These are phyloP conservation scores for Anthrax anthrax DNA, from an alignment of 2,888 invertebrate genomes.

Conservation along the genomic window DNA sequence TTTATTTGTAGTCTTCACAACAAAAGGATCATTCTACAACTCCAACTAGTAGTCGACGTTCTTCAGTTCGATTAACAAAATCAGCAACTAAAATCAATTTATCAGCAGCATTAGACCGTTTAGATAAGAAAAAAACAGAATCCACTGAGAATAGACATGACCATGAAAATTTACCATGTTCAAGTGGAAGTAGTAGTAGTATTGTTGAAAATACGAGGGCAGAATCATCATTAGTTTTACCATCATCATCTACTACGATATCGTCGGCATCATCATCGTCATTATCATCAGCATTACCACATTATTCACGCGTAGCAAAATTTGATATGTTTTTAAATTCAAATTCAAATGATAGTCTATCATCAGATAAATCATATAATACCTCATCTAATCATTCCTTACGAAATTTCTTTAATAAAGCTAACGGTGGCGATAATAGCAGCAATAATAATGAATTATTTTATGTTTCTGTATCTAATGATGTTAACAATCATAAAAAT, in stretches of 20 bases:
- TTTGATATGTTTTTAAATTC: conserved; percentile 24
- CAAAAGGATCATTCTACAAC: conserved; percentile 17
- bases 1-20: no score
- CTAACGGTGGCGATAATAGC: conserved; percentile 2
- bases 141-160: background rate
- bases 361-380: conserved; percentile 17
- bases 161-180: conserved; percentile 2
- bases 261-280: conserved; percentile 3
- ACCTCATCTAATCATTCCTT: conserved; percentile 17
- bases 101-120: conserved; percentile 21
- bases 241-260: conserved; percentile 3
- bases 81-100: conserved; percentile 34
- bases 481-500: background rate
- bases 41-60: conserved; percentile 32
- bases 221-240: conserved; percentile 10
- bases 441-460: background rate
- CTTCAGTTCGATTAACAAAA: conserved; percentile 28
- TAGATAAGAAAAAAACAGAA: conserved; percentile 1
- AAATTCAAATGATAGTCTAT: conserved; percentile 29
- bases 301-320: conserved; percentile 8
- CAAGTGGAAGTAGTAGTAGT: conserved; percentile 2
- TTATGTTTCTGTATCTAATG: background rate
- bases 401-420: conserved; percentile 13
- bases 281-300: conserved; percentile 2
- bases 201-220: background rate